Conservation (phyloP, 2,888 invertebrate species). For the Diloba caeruleocephala region DNA sequence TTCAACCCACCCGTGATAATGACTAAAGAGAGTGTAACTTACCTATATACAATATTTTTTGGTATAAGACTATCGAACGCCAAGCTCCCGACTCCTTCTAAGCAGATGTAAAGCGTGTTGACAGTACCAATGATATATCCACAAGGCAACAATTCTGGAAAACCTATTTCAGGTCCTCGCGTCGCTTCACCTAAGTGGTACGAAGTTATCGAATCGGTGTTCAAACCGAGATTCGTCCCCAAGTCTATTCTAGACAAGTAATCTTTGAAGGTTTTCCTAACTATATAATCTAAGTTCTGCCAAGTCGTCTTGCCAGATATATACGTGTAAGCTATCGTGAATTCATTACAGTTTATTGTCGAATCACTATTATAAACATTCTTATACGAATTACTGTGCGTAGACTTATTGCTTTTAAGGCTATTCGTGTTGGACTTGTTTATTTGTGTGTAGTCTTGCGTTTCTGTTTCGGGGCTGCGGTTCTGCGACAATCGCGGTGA, state of each 20-base stretch:
- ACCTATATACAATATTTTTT: slow-evolving; percentile 97
- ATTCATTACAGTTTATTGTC: slow-evolving; percentile 91
- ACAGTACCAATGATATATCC: slow-evolving; percentile 97
- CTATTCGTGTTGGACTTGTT: slow-evolving; percentile 88
- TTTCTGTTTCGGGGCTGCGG: slow-evolving; percentile 83
- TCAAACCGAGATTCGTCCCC: slow-evolving; percentile 95
- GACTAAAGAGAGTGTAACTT: slow-evolving; percentile 61
- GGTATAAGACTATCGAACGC: slow-evolving; percentile 99
- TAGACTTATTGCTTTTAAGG: slow-evolving; percentile 88
- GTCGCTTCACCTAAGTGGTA: slow-evolving; percentile 98
- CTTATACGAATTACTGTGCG: slow-evolving; percentile 86
- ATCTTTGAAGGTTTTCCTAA: slow-evolving; percentile 97
- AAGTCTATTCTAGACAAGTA: slow-evolving; percentile 98
- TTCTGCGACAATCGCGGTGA: slow-evolving; percentile 83
- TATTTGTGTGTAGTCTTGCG: slow-evolving; percentile 80
- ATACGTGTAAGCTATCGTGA: slow-evolving; percentile 95
- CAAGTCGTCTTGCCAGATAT: slow-evolving; percentile 98
- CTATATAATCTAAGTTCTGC: slow-evolving; percentile 97
- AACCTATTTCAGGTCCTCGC: slow-evolving; percentile 93
- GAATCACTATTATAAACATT: slow-evolving; percentile 86
- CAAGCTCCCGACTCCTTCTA: slow-evolving; percentile 95
- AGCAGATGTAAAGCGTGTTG: slow-evolving; percentile 96
- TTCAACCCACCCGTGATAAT: too few relatives aligned
- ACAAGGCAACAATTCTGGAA: slow-evolving; percentile 97
- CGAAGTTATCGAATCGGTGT: slow-evolving; percentile 96